These are phyloP conservation scores for Listrodromus nycthemerus DNA, from an alignment of 2,888 invertebrate species.

Conservation along the genomic window DNA sequence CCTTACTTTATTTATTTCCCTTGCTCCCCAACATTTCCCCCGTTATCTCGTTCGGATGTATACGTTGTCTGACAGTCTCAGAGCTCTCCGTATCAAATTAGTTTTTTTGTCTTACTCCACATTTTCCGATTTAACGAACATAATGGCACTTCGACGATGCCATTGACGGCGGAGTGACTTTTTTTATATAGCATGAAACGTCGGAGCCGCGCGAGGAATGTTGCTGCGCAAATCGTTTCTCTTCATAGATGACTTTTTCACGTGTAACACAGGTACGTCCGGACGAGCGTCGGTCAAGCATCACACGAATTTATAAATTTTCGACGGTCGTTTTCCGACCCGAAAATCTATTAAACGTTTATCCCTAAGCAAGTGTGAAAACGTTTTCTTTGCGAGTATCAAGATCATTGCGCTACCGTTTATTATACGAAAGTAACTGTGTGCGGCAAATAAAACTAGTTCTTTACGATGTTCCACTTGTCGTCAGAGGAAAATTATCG, in stretches of 20 bases:
- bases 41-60: slow-evolving; percentile 18
- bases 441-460: neutral
- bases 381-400: neutral
- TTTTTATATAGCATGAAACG: neutral
- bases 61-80: slow-evolving; percentile 7
- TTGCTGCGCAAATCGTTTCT: neutral
- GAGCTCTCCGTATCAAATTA: slow-evolving; percentile 16
- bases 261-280: neutral
- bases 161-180: slow-evolving; percentile 35
- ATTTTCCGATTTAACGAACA: slow-evolving; percentile 57
- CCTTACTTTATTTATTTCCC: slow-evolving; percentile 11
- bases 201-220: neutral
- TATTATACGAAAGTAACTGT: neutral
- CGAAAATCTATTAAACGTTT: neutral
- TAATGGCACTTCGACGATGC: slow-evolving; percentile 57
- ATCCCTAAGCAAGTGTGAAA: neutral
- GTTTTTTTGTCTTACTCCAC: slow-evolving; percentile 46
- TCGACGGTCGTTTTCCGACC: neutral
- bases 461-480: neutral
- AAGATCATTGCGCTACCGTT: neutral
- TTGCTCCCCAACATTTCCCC: neutral
- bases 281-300: neutral
- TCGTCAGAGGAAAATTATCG: slow-evolving; percentile 14
- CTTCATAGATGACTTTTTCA: neutral
- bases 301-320: neutral